These are phyloP conservation scores for Drosophila nr. fundita DNA, from an alignment of 2,888 invertebrate genomes.

Conservation along the genomic window DNA sequence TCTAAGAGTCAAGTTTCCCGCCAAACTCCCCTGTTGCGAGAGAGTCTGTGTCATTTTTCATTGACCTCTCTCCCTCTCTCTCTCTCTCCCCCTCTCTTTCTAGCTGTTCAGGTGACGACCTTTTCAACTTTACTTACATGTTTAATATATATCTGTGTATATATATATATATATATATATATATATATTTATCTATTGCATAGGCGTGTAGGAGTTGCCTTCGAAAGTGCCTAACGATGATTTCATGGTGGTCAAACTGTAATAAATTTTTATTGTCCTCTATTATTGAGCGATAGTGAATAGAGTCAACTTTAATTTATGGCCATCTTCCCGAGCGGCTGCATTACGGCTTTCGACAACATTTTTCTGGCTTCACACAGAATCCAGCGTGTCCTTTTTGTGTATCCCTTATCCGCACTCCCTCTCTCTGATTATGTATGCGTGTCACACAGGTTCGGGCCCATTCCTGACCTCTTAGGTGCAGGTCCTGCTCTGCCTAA, in stretches of 20 bases:
- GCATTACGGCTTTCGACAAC: conserved; percentile 28
- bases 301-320: conserved; percentile 69
- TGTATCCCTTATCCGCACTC: conserved; percentile 6
- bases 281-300: conserved; percentile 73
- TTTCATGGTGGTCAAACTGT: conserved; percentile 85
- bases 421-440: conserved; percentile 49
- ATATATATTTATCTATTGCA: conserved; percentile 24
- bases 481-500: conserved; percentile 34
- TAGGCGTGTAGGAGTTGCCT: conserved; percentile 58
- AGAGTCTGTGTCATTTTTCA: conserved; percentile 63
- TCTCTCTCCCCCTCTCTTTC: conserved; percentile 7
- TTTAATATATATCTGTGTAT: neutral
- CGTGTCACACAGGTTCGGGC: conserved; percentile 66
- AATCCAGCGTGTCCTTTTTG: conserved; percentile 21
- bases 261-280: conserved; percentile 81
- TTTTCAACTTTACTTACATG: conserved; percentile 7
- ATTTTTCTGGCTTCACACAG: conserved; percentile 20
- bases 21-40: conserved; percentile 37
- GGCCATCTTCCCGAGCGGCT: conserved; percentile 50
- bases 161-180: too few species aligned
- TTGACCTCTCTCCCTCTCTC: conserved; percentile 64
- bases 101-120: conserved; percentile 29
- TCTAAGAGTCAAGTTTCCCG: conserved; percentile 68
- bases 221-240: conserved; percentile 78
- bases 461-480: conserved; percentile 34